Conservation (phyloP, 2,888 invertebrate genomes). For the Rhamphomyia laevipes region DNA sequence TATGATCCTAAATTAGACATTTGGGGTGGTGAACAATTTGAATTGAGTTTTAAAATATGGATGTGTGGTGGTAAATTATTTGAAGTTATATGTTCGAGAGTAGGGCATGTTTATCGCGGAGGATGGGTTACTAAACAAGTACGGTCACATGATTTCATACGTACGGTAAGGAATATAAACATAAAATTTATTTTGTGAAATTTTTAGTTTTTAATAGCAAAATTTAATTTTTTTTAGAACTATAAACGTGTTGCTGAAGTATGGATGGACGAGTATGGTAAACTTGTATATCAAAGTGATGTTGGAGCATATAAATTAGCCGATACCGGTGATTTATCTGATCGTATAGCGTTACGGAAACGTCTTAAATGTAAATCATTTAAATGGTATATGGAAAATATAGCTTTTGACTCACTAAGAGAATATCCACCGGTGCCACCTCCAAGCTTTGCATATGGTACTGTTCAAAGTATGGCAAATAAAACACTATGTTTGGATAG, state of each 20-base stretch:
- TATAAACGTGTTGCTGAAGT: slow-evolving; percentile 90
- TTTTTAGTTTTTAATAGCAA: no score
- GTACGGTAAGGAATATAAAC: no score
- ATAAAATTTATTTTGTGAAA: no score
- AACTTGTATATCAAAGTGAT: slow-evolving; percentile 68
- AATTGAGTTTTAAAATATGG: no score
- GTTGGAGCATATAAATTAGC: slow-evolving; percentile 60
- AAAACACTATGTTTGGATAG: slow-evolving; percentile 62
- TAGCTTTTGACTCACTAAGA: slow-evolving; percentile 80
- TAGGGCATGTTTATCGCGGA: no score
- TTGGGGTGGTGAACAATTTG: no score
- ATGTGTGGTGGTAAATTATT: no score
- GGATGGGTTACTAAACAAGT: no score
- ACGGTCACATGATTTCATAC: no score
- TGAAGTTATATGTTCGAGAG: slow-evolving; percentile 86
- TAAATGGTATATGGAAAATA: no score
- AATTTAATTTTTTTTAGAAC: slow-evolving; percentile 51
- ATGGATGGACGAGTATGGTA: slow-evolving; percentile 98
- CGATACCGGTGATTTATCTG: slow-evolving; percentile 69
- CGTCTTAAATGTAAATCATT: no score
- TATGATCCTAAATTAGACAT: slow-evolving; percentile 85
- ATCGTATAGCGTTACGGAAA: slow-evolving; percentile 62
- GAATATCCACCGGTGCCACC: slow-evolving; percentile 86
- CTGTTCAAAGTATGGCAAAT: slow-evolving; percentile 50
- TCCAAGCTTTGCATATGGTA: slow-evolving; percentile 63